Percentiles rank a stretch among this genome's conserved stretches.
phyloP scores from a whole-genome alignment of 1,140 invertebrate genomes.

The Dolichoris vasculosae region DNA sequence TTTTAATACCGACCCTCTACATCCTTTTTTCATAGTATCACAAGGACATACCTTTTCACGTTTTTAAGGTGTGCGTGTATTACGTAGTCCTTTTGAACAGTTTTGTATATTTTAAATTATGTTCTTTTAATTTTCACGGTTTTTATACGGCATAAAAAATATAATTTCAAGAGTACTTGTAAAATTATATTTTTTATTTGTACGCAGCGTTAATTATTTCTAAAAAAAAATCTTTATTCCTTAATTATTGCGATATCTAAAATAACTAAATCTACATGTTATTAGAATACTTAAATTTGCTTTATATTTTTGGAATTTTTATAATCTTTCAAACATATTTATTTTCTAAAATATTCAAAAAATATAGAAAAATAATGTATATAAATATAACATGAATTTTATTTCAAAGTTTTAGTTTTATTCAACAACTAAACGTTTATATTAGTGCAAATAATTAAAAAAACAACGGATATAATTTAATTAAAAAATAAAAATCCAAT shows the following conservation, averaged over 20 bases:
- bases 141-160: not conserved
- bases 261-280: no score
- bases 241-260: not conserved
- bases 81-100: not conserved
- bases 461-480: no score
- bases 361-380: no score
- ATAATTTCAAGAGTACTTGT: not conserved
- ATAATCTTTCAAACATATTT: no score
- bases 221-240: not conserved
- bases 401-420: no score
- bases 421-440: no score
- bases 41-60: conserved; percentile 3
- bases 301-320: no score
- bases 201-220: not conserved
- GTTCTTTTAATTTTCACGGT: not conserved
- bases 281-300: no score
- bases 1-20: conserved; percentile 12
- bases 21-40: not conserved
- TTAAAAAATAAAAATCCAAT: no score
- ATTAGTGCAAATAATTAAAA: no score
- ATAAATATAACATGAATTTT: no score
- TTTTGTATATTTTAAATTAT: conserved; percentile 10
- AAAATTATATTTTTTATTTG: not conserved
- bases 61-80: not conserved
- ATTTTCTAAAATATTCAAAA: no score